Evolutionary conservation across 2,113 vertebrate species (phyloP).

Genomic region (Silurus glanis): DNA sequence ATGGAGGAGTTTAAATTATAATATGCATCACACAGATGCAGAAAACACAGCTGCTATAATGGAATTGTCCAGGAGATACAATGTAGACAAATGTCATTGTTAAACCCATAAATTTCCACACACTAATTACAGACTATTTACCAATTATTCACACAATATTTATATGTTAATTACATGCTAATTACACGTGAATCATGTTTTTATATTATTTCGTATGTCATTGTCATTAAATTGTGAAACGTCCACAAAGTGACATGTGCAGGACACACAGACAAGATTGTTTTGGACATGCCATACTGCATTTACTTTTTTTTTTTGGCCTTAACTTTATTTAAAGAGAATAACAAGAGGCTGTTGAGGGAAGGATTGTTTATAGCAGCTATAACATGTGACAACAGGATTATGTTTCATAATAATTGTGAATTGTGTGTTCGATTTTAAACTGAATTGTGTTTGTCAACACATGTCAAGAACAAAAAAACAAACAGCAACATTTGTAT

Average conservation of each 20-base stretch:
- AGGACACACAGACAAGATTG: too few species aligned
- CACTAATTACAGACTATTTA: not conserved
- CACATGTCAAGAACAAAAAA: too few species aligned
- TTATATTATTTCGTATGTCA: too few species aligned
- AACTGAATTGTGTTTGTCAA: too few species aligned
- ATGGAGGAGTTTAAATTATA: not conserved
- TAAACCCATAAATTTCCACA: not conserved
- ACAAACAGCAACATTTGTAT: too few species aligned
- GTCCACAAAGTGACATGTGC: too few species aligned
- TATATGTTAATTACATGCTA: not conserved
- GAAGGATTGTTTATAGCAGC: not conserved
- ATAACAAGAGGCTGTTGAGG: not conserved
- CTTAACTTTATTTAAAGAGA: not conserved
- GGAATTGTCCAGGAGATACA: not conserved
- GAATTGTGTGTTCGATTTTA: too few species aligned
- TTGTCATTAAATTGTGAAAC: too few species aligned
- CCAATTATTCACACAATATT: not conserved
- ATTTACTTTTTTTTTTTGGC: not conserved
- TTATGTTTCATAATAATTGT: too few species aligned
- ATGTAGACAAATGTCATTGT: not conserved
- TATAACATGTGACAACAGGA: not conserved
- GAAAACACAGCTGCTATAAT: not conserved
- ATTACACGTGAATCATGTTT: not conserved
- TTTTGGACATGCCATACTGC: not conserved
- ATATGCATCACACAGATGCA: not conserved